These are phyloP conservation scores for Heterotis niloticus DNA, from an alignment of 2,113 vertebrate genomes.

Conservation along the genomic window DNA sequence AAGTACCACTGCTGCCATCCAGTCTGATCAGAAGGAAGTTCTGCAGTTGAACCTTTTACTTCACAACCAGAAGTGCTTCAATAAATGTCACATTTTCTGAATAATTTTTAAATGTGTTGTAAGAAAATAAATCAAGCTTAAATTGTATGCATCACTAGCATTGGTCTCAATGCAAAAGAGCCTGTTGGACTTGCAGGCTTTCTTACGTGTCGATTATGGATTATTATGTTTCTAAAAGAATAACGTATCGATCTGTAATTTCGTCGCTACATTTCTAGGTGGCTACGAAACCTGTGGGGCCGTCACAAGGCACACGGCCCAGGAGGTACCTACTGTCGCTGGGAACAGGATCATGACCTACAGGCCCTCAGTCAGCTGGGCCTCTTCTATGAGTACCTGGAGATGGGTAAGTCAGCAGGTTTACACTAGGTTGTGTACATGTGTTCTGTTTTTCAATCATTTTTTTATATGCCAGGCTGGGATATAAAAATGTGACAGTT, in stretches of 20 bases:
- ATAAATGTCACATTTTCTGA: background rate
- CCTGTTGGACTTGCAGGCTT: background rate
- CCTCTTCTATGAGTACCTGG: slow-evolving; percentile 94
- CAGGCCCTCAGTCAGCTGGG: slow-evolving; percentile 78
- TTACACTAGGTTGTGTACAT: too few species aligned
- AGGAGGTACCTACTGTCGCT: slow-evolving; percentile 81
- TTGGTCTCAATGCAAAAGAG: background rate
- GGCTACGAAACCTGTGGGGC: slow-evolving; percentile 86
- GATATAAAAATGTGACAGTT: too few species aligned
- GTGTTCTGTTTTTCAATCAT: too few species aligned
- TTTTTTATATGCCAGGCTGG: too few species aligned
- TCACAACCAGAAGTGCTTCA: too few species aligned
- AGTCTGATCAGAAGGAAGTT: too few species aligned
- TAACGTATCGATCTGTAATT: background rate
- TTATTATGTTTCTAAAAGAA: too few species aligned
- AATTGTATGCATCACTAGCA: background rate
- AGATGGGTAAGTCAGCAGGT: slow-evolving; percentile 77
- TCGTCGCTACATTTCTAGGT: slow-evolving; percentile 36
- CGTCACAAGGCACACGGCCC: slow-evolving; percentile 73
- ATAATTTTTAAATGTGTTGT: background rate
- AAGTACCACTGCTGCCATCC: slow-evolving; percentile 52
- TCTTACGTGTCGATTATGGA: background rate
- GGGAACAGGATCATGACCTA: slow-evolving; percentile 91
- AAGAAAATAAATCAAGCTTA: background rate
- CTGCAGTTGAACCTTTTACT: too few species aligned